Conservation (phyloP, 2,888 invertebrate genomes). For the Conomelus anceps region DNA sequence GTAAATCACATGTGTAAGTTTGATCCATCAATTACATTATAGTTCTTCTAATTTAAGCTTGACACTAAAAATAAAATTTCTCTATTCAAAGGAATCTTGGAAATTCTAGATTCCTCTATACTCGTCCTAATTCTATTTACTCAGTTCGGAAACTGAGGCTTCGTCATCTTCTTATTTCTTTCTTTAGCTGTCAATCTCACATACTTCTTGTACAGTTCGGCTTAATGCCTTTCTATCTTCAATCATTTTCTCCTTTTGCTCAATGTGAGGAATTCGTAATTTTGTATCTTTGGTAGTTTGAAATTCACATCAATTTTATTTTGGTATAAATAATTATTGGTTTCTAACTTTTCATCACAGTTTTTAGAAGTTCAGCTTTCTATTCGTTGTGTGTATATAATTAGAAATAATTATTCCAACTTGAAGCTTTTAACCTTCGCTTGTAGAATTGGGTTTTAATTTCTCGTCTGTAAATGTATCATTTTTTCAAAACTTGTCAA, state of each 20-base stretch:
- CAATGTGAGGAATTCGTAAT: not conserved
- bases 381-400: not conserved
- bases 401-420: not conserved
- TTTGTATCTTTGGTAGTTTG: not conserved
- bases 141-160: not conserved
- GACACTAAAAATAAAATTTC: not conserved
- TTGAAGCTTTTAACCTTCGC: not conserved
- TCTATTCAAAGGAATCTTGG: not conserved
- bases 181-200: not conserved
- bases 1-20: not conserved
- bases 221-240: not conserved
- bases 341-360: not conserved
- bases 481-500: too few relatives aligned
- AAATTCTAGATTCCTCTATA: not conserved
- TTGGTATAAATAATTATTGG: not conserved
- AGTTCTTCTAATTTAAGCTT: not conserved
- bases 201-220: not conserved
- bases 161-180: not conserved
- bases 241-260: not conserved
- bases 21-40: not conserved
- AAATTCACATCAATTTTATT: not conserved
- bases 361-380: not conserved
- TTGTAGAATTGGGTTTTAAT: not conserved
- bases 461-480: not conserved
- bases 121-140: too few relatives aligned